These are phyloP conservation scores for Pangasianodon gigas DNA, from an alignment of 2,113 vertebrate species.

Conservation along the genomic window DNA sequence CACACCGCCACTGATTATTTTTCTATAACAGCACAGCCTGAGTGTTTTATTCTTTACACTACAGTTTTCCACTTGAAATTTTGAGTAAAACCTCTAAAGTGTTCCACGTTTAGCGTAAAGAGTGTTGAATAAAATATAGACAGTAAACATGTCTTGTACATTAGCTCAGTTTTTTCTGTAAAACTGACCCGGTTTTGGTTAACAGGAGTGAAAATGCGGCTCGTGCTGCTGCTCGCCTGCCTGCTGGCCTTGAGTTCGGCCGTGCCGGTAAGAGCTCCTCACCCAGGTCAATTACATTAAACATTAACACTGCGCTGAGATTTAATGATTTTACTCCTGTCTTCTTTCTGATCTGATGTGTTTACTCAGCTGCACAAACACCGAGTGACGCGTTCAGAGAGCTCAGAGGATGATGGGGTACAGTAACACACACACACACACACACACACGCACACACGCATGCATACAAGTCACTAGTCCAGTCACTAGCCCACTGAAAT, in stretches of 20 bases:
- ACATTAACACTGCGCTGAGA: not conserved
- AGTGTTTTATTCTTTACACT: not conserved
- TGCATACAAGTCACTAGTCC: not conserved
- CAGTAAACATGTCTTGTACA: not conserved
- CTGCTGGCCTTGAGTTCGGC: constrained; percentile 18
- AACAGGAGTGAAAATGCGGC: constrained; percentile 19
- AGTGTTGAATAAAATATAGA: not conserved
- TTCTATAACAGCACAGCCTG: not conserved
- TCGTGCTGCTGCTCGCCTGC: not conserved
- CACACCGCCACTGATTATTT: not conserved
- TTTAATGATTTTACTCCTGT: not conserved
- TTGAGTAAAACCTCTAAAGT: not conserved
- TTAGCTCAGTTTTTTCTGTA: not conserved
- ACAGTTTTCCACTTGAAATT: not conserved
- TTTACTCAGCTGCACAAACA: constrained; percentile 32
- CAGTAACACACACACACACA: not conserved
- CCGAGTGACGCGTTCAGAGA: constrained; percentile 35
- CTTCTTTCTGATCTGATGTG: not conserved
- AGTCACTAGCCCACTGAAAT: not conserved
- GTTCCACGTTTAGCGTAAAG: not conserved
- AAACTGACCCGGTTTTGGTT: not conserved
- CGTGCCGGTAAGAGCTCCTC: not conserved
- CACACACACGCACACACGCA: constrained; percentile 9
- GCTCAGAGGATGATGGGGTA: constrained; percentile 36
- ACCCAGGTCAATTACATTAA: not conserved